These are phyloP conservation scores for Brachionus rotundiformis DNA, from an alignment of 1,140 invertebrate species.

Conservation along the genomic window DNA sequence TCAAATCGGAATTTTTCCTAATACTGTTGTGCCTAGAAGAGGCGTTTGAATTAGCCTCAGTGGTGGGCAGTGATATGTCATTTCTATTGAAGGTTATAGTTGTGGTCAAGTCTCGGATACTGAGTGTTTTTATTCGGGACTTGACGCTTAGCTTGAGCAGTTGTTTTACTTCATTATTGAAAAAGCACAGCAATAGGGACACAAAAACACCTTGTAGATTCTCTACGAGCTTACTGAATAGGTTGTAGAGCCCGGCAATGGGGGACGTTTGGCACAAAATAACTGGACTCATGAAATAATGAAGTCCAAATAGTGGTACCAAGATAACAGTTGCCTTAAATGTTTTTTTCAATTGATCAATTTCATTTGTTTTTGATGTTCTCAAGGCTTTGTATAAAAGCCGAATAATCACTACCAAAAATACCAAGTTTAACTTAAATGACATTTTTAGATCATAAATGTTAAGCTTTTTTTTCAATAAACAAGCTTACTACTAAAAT, in stretches of 20 bases:
- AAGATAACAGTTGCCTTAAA: conserved; percentile 21
- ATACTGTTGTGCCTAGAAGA: conserved; percentile 11
- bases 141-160: background rate
- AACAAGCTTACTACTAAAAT: background rate
- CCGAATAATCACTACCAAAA: conserved; percentile 4
- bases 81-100: background rate
- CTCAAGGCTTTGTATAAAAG: conserved; percentile 28
- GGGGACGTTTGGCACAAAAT: conserved; percentile 13
- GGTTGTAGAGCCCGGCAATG: background rate
- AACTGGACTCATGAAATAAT: conserved; percentile 22
- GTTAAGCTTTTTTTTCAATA: background rate
- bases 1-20: background rate
- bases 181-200: conserved; percentile 9
- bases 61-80: conserved; percentile 5
- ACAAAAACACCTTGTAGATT: conserved; percentile 34
- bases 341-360: conserved; percentile 14
- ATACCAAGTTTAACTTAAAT: conserved; percentile 22
- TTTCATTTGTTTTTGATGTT: background rate
- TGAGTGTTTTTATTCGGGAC: conserved; percentile 8
- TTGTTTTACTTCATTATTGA: conserved; percentile 49
- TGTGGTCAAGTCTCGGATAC: background rate
- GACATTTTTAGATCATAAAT: background rate
- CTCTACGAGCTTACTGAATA: background rate
- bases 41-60: background rate
- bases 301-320: conserved; percentile 32